These are phyloP conservation scores for Noctua janthe DNA, from an alignment of 2,888 invertebrate genomes.

Conservation along the genomic window DNA sequence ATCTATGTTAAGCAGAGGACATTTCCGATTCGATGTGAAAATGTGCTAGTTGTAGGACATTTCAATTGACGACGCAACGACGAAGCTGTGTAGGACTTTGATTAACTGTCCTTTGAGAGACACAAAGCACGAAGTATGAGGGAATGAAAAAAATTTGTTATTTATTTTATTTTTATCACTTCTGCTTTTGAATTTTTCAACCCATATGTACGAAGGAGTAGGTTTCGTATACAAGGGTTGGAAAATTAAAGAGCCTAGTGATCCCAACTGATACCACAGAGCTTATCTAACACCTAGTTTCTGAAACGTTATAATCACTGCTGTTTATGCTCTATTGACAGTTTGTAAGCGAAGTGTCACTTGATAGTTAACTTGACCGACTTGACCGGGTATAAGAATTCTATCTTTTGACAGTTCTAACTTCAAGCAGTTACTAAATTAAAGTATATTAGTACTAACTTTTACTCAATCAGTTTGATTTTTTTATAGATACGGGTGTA, in stretches of 20 bases:
- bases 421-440: too few species aligned
- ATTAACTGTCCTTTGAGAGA: conserved; percentile 37
- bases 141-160: background rate
- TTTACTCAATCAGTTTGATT: background rate
- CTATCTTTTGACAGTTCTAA: too few species aligned
- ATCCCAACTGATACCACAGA: background rate
- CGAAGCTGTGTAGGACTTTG: conserved; percentile 16
- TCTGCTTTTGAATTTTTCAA: too few species aligned
- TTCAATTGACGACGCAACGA: conserved; percentile 26
- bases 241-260: too few species aligned
- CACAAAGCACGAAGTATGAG: background rate
- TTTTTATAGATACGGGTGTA: background rate
- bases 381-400: too few species aligned
- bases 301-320: background rate
- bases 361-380: too few species aligned
- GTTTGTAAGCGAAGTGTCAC: background rate
- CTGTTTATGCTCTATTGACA: background rate
- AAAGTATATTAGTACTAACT: too few species aligned
- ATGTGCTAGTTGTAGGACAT: conserved; percentile 7
- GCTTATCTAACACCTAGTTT: background rate
- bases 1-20: conserved; percentile 2
- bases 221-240: too few species aligned
- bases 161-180: background rate
- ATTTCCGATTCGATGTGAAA: conserved; percentile 16
- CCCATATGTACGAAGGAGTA: too few species aligned